Conservation (phyloP, 2,113 vertebrate species). For the Lycaon pictus region DNA sequence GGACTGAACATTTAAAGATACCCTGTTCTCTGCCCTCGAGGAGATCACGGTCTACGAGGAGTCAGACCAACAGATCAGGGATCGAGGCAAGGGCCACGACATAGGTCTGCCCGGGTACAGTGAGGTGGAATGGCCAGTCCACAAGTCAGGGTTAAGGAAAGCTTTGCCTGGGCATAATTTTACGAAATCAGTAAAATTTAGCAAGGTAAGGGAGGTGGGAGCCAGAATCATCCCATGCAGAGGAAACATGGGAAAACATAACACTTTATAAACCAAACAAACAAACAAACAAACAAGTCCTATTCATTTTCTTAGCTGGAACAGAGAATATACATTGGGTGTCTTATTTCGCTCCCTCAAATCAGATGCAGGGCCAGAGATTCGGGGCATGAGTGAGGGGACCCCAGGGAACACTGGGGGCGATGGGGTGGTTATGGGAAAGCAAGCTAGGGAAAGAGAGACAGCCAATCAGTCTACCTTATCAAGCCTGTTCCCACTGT, state of each 20-base stretch:
- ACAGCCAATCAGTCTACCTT: background rate
- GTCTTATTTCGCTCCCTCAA: background rate
- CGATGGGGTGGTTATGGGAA: background rate
- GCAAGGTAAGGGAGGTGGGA: background rate
- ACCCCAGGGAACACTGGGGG: background rate
- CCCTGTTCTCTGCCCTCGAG: background rate
- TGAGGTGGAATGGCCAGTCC: background rate
- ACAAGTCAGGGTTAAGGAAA: background rate
- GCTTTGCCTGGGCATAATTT: background rate
- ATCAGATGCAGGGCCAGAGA: background rate
- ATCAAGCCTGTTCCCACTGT: background rate
- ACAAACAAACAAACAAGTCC: background rate
- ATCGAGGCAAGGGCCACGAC: background rate
- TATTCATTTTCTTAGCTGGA: background rate
- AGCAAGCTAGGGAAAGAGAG: background rate
- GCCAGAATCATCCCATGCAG: background rate
- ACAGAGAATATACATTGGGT: background rate
- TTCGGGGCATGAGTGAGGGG: too few species aligned
- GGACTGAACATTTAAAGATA: background rate
- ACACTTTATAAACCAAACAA: background rate
- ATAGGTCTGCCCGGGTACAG: background rate
- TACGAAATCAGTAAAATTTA: background rate
- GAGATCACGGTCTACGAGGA: background rate
- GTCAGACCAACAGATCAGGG: background rate
- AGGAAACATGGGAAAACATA: background rate